A percentile compares a stretch with the other conserved stretches of the same genome.
Evolutionary conservation across 2,113 vertebrate species (phyloP).

Genomic region (Cricetomys ansorgei): DNA sequence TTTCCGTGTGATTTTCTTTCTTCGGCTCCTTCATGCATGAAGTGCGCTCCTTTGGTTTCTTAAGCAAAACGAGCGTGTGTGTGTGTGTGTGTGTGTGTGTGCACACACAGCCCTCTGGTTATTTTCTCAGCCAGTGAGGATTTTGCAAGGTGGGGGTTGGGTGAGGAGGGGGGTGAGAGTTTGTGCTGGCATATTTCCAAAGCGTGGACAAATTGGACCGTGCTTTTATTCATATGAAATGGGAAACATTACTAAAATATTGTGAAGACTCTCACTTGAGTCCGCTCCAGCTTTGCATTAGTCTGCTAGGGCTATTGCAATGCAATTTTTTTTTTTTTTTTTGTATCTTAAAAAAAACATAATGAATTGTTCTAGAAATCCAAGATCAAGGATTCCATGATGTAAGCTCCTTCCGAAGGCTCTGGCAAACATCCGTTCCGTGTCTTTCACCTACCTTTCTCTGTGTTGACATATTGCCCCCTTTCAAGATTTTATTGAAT

Average conservation of each 20-base stretch:
- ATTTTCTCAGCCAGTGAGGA: constrained; percentile 31
- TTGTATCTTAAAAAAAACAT: not conserved
- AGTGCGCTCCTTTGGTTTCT: constrained; percentile 40
- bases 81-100: constrained; percentile 60
- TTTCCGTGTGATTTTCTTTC: constrained; percentile 65
- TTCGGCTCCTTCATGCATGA: constrained; percentile 56
- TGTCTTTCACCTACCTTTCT: not conserved
- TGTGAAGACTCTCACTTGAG: not conserved
- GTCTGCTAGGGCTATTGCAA: not conserved
- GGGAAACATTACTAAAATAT: constrained; percentile 5
- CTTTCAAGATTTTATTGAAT: not conserved
- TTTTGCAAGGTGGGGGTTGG: not conserved
- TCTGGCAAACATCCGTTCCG: not conserved
- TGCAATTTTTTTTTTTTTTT: too few species aligned
- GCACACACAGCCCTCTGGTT: constrained; percentile 28
- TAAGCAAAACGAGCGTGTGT: constrained; percentile 40
- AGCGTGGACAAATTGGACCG: not conserved
- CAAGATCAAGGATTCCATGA: not conserved
- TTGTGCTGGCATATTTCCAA: constrained; percentile 46
- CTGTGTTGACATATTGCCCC: not conserved
- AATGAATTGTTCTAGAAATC: not conserved
- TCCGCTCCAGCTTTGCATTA: not conserved
- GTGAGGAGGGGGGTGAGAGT: not conserved
- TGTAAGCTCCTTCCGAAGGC: not conserved
- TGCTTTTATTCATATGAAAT: constrained; percentile 51